Conservation (phyloP, 2,113 vertebrate species). For the Psittacus erithacus region DNA sequence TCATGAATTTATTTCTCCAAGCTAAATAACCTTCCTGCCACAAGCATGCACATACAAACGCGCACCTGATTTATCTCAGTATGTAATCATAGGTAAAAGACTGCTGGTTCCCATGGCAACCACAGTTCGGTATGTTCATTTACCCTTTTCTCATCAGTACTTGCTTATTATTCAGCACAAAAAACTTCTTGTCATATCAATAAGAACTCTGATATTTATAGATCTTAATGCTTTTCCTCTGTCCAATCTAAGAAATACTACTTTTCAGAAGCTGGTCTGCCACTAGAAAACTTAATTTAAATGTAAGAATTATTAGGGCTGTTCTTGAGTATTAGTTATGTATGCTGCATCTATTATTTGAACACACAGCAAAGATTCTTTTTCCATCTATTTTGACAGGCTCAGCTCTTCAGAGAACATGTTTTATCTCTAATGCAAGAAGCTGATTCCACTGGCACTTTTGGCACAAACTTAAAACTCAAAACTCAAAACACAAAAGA, state of each 20-base stretch:
- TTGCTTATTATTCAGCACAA: conserved; percentile 44
- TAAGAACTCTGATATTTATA: conserved; percentile 61
- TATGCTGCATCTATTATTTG: conserved; percentile 59
- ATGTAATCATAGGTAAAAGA: conserved; percentile 58
- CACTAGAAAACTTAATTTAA: conserved; percentile 64
- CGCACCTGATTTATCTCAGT: conserved; percentile 9
- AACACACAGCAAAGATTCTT: not conserved
- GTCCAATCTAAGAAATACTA: conserved; percentile 4
- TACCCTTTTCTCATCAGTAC: conserved; percentile 41
- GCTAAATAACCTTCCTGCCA: not conserved
- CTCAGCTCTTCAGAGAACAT: conserved; percentile 59
- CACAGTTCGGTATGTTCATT: conserved; percentile 42
- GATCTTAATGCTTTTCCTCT: conserved; percentile 32
- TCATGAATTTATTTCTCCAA: not conserved
- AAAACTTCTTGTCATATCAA: conserved; percentile 50
- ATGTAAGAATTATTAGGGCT: conserved; percentile 33
- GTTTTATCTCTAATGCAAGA: conserved; percentile 62
- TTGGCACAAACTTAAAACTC: conserved; percentile 58
- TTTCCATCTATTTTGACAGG: conserved; percentile 54
- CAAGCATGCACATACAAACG: not conserved
- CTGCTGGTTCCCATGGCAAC: conserved; percentile 65
- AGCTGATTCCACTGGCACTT: conserved; percentile 52
- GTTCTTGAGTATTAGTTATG: conserved; percentile 24
- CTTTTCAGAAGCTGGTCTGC: conserved; percentile 22
- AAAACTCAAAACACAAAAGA: conserved; percentile 60